A percentile compares a stretch with the other conserved stretches of the same genome.
phyloP scores from a whole-genome alignment of 2,113 vertebrate genomes.

The Hippocampus guttulatus region DNA sequence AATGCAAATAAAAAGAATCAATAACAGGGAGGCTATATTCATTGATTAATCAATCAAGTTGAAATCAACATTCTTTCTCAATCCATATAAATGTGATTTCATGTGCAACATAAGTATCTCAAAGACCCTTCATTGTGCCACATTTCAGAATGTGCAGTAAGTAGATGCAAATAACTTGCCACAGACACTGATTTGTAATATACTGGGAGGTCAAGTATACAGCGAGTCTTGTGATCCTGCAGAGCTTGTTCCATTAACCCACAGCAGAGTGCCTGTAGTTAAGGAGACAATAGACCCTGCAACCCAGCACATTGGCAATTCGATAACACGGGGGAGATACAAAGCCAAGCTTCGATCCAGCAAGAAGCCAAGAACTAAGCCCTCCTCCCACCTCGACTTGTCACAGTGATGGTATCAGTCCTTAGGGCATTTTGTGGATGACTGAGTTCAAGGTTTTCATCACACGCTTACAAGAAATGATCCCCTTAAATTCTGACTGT shows the following conservation, averaged over 20 bases:
- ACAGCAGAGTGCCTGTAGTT: constrained; percentile 28
- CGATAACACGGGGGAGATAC: constrained; percentile 33
- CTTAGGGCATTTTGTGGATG: constrained; percentile 2
- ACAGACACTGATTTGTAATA: constrained; percentile 7
- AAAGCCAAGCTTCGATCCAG: constrained; percentile 42
- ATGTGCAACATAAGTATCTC: neutral
- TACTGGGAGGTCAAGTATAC: constrained; percentile 27
- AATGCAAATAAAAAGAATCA: neutral
- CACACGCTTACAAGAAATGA: neutral
- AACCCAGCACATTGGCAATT: constrained; percentile 30
- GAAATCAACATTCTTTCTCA: neutral
- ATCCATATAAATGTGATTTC: neutral
- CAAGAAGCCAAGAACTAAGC: constrained; percentile 20
- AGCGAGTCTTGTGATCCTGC: constrained; percentile 9
- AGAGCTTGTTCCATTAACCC: constrained; percentile 51
- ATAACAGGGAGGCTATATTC: neutral
- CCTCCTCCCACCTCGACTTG: constrained; percentile 24
- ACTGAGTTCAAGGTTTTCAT: constrained; percentile 6
- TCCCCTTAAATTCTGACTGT: neutral
- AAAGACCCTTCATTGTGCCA: neutral
- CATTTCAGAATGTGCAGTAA: constrained; percentile 2
- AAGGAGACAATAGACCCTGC: constrained; percentile 42
- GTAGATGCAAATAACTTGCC: constrained; percentile 7
- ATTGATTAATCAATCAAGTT: neutral
- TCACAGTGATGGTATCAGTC: constrained; percentile 27